These are phyloP conservation scores for Palaemon carinicauda DNA, from an alignment of 1,140 invertebrate genomes.

Conservation along the genomic window DNA sequence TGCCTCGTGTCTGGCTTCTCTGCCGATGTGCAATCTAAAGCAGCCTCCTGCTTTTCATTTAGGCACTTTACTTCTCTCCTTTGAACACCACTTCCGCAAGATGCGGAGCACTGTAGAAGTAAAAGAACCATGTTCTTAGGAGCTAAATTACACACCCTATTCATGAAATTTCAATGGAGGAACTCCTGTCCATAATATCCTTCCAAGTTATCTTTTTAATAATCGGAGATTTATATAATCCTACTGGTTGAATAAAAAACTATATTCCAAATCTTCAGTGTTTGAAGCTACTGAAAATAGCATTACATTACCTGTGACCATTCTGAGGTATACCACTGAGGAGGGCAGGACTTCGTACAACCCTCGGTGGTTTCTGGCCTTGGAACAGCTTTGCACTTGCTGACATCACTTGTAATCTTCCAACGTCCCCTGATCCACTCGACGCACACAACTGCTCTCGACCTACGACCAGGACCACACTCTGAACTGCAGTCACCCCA, in stretches of 20 bases:
- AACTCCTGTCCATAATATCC: neutral
- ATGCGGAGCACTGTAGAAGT: conserved; percentile 65
- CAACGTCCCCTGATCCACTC: conserved; percentile 65
- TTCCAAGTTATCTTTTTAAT: too few relatives aligned
- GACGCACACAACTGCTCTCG: conserved; percentile 71
- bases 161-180: neutral
- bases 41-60: conserved; percentile 64
- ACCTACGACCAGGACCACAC: conserved; percentile 73
- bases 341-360: conserved; percentile 69
- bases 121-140: neutral
- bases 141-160: neutral
- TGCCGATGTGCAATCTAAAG: conserved; percentile 69
- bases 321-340: conserved; percentile 72
- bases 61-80: conserved; percentile 73
- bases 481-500: conserved; percentile 70
- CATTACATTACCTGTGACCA: conserved; percentile 67
- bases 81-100: conserved; percentile 73
- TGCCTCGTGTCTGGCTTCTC: conserved; percentile 69
- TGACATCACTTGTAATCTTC: conserved; percentile 64
- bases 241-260: too few relatives aligned
- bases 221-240: too few relatives aligned
- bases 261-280: too few relatives aligned
- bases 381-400: conserved; percentile 63
- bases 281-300: too few relatives aligned
- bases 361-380: conserved; percentile 65